Evolutionary conservation across 1,140 invertebrate species (phyloP), one percentile per base, ranked within the genome.

Genomic region (Panagrolaimus sp.): DNA sequence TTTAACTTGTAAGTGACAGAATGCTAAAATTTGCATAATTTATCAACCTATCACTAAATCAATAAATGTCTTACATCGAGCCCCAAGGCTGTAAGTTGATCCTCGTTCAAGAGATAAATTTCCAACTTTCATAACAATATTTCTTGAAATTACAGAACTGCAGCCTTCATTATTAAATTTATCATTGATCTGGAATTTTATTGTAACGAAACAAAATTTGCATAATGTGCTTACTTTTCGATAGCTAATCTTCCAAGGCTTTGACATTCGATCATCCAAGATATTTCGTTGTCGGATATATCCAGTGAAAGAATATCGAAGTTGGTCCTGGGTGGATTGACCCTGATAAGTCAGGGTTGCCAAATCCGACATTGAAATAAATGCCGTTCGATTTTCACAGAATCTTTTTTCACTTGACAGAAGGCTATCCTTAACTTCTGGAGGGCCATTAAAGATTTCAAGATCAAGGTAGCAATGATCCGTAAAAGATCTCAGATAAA

Each of bases 281-380:
- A 38, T 38, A 38, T 7, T 38, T 38, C 32, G 2, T 38, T 38
- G 32, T 7, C 32, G 32, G 2, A 38, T 38, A 38, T 4, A 38
- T 38, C 32, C 32, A 38, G 32, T 38, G 2, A 38, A 7, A 2
- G 32, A 38, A 38, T 38, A 38, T 38, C 32, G 32, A 38, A 38
- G 32, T 38, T 38, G 32, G 7, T 38, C n/a, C n/a, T n/a, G n/a
- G n/a, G n/a, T n/a, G n/a, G n/a, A n/a, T n/a, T n/a, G n/a, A n/a
- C n/a, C 75, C 24, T 48, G 43, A 66, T 77, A 77, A 28, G 70
- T 21, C 44, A 77, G 17, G 21, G 73, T 67, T 21, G 73, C 38
- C 14, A 76, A 69, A 63, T 80, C 78, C 0, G 77, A 46, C n/a
- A 48, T 66, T 14, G 76, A 70, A 63, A 73, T 43, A 62, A 83